phyloP scores from a whole-genome alignment of 2,113 vertebrate species.

The Synchiropus splendidus region DNA sequence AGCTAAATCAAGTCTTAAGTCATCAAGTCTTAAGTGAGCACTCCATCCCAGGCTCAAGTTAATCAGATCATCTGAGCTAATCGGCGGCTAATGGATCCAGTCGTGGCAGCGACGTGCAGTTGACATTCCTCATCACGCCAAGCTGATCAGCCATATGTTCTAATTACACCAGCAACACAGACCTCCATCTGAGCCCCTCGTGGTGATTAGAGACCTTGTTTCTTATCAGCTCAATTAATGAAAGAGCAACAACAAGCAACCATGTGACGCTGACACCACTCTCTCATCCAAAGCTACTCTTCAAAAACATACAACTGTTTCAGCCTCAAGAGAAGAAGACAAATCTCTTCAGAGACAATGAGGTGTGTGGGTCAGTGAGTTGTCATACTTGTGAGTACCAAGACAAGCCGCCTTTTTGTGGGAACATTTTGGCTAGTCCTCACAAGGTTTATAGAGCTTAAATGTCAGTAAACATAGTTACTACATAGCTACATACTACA shows the following conservation, averaged over 20 bases:
- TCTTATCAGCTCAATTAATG: not conserved
- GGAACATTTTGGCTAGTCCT: too few species aligned
- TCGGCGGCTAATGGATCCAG: slow-evolving; percentile 45
- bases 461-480: too few species aligned
- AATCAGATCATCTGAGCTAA: slow-evolving; percentile 59
- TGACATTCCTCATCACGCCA: slow-evolving; percentile 27
- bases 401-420: too few species aligned
- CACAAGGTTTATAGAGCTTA: too few species aligned
- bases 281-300: too few species aligned
- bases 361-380: too few species aligned
- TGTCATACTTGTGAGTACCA: too few species aligned
- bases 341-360: too few species aligned
- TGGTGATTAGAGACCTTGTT: not conserved
- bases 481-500: too few species aligned
- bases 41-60: slow-evolving; percentile 33
- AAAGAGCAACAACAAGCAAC: not conserved
- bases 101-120: slow-evolving; percentile 29
- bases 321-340: too few species aligned
- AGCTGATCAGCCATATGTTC: slow-evolving; percentile 36
- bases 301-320: too few species aligned
- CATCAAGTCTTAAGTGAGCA: slow-evolving; percentile 43
- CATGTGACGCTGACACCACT: too few species aligned
- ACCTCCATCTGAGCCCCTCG: slow-evolving; percentile 8
- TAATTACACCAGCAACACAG: slow-evolving; percentile 6
- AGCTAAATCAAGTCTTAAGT: slow-evolving; percentile 25